These are phyloP conservation scores for Scomber colias DNA, from an alignment of 2,113 vertebrate genomes.

Conservation along the genomic window DNA sequence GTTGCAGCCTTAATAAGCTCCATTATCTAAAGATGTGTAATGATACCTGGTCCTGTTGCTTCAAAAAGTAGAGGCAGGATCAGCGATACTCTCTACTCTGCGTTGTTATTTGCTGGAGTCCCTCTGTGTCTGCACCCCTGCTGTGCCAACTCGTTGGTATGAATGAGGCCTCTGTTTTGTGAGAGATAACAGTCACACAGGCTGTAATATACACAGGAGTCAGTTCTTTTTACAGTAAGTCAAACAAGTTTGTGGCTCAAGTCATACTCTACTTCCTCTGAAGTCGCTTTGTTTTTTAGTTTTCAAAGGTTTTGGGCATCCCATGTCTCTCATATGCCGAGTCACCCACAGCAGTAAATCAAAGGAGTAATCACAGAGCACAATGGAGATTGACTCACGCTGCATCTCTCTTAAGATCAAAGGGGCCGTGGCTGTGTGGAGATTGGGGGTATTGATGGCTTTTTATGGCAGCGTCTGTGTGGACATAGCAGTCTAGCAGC, in stretches of 20 bases:
- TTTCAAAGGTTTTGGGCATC: slow-evolving; percentile 28
- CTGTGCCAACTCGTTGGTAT: slow-evolving; percentile 36
- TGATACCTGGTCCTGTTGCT: neutral
- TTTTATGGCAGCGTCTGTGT: slow-evolving; percentile 77
- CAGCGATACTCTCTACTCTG: neutral
- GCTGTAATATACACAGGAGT: slow-evolving; percentile 11
- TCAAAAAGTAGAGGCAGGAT: neutral
- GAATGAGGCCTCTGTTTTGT: slow-evolving; percentile 29
- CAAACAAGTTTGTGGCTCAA: slow-evolving; percentile 31
- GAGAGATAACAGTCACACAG: neutral
- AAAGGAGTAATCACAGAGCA: slow-evolving; percentile 45
- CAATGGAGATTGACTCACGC: slow-evolving; percentile 55
- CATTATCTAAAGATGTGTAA: neutral
- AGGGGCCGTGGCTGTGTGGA: slow-evolving; percentile 48
- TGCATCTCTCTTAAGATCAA: slow-evolving; percentile 67
- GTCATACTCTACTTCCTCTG: slow-evolving; percentile 13
- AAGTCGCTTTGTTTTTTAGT: slow-evolving; percentile 22
- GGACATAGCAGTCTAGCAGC: slow-evolving; percentile 65
- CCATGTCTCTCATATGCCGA: slow-evolving; percentile 9
- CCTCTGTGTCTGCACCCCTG: slow-evolving; percentile 1
- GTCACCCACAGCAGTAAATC: slow-evolving; percentile 45
- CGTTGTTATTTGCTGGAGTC: slow-evolving; percentile 5
- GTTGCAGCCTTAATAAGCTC: neutral
- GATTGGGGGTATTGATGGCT: slow-evolving; percentile 57
- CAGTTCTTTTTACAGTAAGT: slow-evolving; percentile 8